phyloP scores from a whole-genome alignment of 2,113 vertebrate genomes.

The Cygnus buccinator region DNA sequence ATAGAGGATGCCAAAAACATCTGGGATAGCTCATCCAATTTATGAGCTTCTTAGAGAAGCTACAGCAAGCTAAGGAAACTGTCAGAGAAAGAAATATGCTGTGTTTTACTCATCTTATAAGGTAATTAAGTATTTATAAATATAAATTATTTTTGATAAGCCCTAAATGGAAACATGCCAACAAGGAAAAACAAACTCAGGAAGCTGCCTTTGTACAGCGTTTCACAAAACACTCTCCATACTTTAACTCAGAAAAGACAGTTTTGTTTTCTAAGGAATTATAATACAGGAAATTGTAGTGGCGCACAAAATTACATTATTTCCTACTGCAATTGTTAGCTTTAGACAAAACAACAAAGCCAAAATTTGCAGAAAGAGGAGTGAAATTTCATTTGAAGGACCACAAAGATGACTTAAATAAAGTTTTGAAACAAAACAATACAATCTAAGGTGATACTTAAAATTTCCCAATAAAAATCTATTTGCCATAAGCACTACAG shows the following conservation, averaged over 20 bases:
- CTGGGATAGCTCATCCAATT: neutral
- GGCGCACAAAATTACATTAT: neutral
- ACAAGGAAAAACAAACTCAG: neutral
- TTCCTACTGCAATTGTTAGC: neutral
- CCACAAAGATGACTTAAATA: neutral
- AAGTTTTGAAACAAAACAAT: rapidly evolving
- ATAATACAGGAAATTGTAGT: neutral
- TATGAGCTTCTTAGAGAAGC: neutral
- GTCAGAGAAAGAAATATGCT: neutral
- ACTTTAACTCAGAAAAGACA: neutral
- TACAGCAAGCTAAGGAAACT: neutral
- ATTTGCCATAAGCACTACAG: rapidly evolving
- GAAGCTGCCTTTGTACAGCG: neutral
- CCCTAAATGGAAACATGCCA: neutral
- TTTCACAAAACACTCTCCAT: neutral
- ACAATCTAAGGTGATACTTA: rapidly evolving
- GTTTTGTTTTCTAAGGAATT: neutral
- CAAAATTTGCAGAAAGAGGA: neutral
- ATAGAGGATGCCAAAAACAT: neutral
- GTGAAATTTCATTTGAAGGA: rapidly evolving
- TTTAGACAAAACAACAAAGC: neutral
- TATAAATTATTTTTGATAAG: neutral
- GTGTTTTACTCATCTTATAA: neutral
- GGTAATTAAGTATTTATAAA: neutral
- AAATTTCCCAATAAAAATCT: neutral